Percentiles rank a stretch among this genome's conserved stretches.
Evolutionary conservation across 2,888 invertebrate genomes (phyloP).

Genomic region (Erebia aethiops): DNA sequence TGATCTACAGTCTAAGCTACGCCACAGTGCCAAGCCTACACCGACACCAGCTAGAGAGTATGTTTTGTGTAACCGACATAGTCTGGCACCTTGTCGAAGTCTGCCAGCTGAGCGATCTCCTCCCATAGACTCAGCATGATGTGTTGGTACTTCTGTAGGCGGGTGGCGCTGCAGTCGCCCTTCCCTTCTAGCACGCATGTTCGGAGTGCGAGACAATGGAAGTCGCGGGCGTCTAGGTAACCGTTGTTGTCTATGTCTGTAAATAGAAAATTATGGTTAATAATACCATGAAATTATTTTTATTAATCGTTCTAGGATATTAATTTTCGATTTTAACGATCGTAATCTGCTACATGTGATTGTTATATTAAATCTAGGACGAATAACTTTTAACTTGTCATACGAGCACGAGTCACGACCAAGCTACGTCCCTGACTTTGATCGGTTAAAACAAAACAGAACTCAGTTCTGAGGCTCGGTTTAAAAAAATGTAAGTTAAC

Average conservation of each 20-base stretch:
- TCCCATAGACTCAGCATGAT: conserved; percentile 93
- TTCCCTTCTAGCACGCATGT: conserved; percentile 92
- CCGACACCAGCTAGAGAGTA: conserved; percentile 43
- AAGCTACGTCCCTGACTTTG: too few species aligned
- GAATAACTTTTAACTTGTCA: too few species aligned
- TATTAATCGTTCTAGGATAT: too few species aligned
- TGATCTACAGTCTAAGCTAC: background rate
- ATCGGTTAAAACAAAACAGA: too few species aligned
- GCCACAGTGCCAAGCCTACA: conserved; percentile 22
- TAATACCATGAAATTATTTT: background rate
- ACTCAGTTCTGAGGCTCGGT: too few species aligned
- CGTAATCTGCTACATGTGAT: too few species aligned
- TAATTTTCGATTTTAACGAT: too few species aligned
- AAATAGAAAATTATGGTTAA: conserved; percentile 37
- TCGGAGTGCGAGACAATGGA: conserved; percentile 91
- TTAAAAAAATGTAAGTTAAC: too few species aligned
- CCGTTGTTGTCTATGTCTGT: conserved; percentile 94
- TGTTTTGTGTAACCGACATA: conserved; percentile 77
- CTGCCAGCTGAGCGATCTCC: conserved; percentile 92
- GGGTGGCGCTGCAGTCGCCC: conserved; percentile 88
- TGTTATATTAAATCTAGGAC: too few species aligned
- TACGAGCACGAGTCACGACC: too few species aligned
- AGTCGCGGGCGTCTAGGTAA: conserved; percentile 91
- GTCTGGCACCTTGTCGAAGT: conserved; percentile 91
- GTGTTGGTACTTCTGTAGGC: conserved; percentile 90